Evolutionary conservation across 2,888 invertebrate genomes (phyloP).

Genomic region (Tetragnatha montana): DNA sequence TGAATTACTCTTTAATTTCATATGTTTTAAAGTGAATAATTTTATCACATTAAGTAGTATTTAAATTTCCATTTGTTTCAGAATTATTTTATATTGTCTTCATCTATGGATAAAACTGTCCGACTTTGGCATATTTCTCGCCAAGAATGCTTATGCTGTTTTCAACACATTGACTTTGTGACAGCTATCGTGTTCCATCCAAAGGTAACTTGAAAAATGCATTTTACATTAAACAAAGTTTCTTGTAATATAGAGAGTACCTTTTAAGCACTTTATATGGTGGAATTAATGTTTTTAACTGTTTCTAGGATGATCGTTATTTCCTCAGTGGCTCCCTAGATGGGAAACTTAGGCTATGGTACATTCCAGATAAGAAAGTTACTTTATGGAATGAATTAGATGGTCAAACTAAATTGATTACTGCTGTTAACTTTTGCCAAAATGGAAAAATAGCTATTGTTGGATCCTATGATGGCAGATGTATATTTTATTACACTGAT

Average conservation of each 20-base stretch:
- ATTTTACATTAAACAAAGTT: background rate
- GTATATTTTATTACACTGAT: slow-evolving; percentile 98
- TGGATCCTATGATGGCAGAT: slow-evolving; percentile 98
- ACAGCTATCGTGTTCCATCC: slow-evolving; percentile 99
- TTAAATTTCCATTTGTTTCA: slow-evolving; percentile 73
- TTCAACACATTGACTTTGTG: slow-evolving; percentile 99
- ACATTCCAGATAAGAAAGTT: slow-evolving; percentile 99
- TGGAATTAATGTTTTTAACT: slow-evolving; percentile 27
- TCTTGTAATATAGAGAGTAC: background rate
- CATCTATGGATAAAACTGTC: slow-evolving; percentile 99
- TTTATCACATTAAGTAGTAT: background rate
- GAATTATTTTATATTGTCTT: slow-evolving; percentile 97
- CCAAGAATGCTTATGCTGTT: slow-evolving; percentile 97
- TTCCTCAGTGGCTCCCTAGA: slow-evolving; percentile 98
- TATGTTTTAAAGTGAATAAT: no score
- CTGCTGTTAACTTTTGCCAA: slow-evolving; percentile 97
- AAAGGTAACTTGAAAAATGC: slow-evolving; percentile 76
- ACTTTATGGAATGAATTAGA: slow-evolving; percentile 98
- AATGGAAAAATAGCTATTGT: slow-evolving; percentile 99
- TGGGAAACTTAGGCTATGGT: slow-evolving; percentile 98
- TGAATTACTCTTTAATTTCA: no score
- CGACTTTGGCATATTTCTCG: slow-evolving; percentile 97
- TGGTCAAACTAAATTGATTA: slow-evolving; percentile 94
- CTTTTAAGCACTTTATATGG: background rate
- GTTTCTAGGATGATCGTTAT: slow-evolving; percentile 81